Base-by-base conservation (phyloP, 2,113 vertebrate species). In the Regulus satrapa region DNA sequence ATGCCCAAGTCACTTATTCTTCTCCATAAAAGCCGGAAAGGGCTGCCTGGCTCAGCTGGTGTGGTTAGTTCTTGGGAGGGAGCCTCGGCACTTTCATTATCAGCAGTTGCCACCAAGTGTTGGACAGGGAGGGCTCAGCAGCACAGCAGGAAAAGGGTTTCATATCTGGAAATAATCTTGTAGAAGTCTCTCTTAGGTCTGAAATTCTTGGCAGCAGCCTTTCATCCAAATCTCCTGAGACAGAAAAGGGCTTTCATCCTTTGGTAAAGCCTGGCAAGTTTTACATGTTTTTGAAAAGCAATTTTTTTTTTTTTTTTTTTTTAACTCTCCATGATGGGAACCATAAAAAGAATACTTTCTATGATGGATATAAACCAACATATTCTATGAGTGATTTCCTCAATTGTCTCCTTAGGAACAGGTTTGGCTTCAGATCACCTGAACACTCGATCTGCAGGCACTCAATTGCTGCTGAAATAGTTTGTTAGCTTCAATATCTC, bases 21-120 rank as follows among this genome's bases (percentile, higher is more conserved):
- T 92, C 85, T 90, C 85, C 95, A 97, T 96, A 97, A 96, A 97
- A 56, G 95, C 93, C 79, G 95, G 96, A 97, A 97, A 95, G 71
- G 93, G 38, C 92, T 90, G 95, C 93, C 72, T 94, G 89, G 92
- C 94, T 94, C 93, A 78, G 93, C 95, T 96, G 94, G 6, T 67
- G 79, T 55, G 52, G 68, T 48, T 8, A 52, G 20, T n/a, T 85
- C 72, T 74, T 83, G 92, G 95, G 88, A 95, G 76, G 90, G 95
- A 94, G 51, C 82, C 92, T 68, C 80, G 6, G 90, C 3, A 12
- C 92, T 93, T 80, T 41, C 92, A 95, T 96, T 96, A 95, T 97
- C 96, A 96, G 95, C 88, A 93, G 9, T 81, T 11, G 8, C 95
- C 95, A 96, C 0, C 46, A 94, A 94, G 85, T 64, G 75, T 49